Base-by-base conservation (phyloP, 2,888 invertebrate genomes). In the Phlogophora meticulosa region DNA sequence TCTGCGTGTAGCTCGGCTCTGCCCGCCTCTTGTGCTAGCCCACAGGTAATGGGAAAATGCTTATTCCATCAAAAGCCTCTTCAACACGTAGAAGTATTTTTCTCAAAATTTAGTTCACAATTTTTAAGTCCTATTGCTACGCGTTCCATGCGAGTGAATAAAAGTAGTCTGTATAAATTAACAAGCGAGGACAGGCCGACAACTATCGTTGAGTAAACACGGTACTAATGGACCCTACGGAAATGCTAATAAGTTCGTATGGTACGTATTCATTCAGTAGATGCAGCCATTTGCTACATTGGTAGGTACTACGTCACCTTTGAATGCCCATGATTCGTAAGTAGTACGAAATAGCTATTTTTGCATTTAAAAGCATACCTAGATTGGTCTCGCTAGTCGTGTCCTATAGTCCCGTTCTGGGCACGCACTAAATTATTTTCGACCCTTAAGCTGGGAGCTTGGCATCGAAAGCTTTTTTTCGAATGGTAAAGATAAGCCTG, bases 91-190 rank as follows among this genome's bases (percentile, higher is more conserved):
- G 20, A 45, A 22, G 7, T 49, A 5, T 17, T 28, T n/a, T n/a
- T 9, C n/a, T n/a, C n/a, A n/a, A n/a, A n/a, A n/a, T n/a, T n/a
- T n/a, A n/a, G n/a, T n/a, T n/a, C n/a, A n/a, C n/a, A n/a, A n/a
- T n/a, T n/a, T n/a, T n/a, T n/a, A n/a, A n/a, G n/a, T n/a, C n/a
- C n/a, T n/a, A n/a, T n/a, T n/a, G n/a, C n/a, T n/a, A 20, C 34
- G 20, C 34, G 20, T 15, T 13, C 34, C 36, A 36, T 52, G 15
- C 11, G 13, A 52, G 51, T 34, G 34, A 52, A 51, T 52, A 52
- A 36, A 36, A 52, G 15, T 34, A 52, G 34, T 20, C 51, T 34
- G n/a, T 49, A 34, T 51, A 36, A 51, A 51, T 52, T 34, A 51
- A 51, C 34, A 34, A 52, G 20, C 15, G 20, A 36, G 28, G 11